phyloP scores from a whole-genome alignment of 2,113 vertebrate species.

The Macaca mulatta region DNA sequence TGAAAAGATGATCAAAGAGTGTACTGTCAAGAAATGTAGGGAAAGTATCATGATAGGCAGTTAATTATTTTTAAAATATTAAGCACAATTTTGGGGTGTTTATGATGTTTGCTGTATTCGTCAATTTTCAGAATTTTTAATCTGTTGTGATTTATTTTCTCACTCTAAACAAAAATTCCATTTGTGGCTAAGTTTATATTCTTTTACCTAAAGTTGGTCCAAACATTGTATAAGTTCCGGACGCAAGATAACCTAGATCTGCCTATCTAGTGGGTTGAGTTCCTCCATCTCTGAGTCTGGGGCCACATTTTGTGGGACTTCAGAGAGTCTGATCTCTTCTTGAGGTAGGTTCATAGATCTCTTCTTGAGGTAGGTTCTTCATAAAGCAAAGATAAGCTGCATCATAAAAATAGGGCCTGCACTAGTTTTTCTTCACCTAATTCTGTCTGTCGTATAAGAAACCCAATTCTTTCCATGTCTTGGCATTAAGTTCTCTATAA shows the following conservation, averaged over 20 bases:
- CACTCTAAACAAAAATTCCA: not conserved
- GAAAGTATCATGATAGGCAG: not conserved
- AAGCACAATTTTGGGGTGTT: not conserved
- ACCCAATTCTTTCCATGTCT: not conserved
- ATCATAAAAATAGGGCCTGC: not conserved
- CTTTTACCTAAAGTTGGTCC: not conserved
- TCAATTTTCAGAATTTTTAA: not conserved
- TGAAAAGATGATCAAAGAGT: not conserved
- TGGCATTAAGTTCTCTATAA: not conserved
- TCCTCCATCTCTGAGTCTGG: not conserved
- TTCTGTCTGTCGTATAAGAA: not conserved
- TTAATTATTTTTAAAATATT: not conserved
- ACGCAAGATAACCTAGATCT: not conserved
- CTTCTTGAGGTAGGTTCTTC: not conserved
- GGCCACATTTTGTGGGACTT: not conserved
- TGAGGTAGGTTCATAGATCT: not conserved
- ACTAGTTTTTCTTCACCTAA: not conserved
- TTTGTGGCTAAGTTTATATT: not conserved
- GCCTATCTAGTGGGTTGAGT: not conserved
- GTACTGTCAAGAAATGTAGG: not conserved
- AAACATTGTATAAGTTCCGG: not conserved
- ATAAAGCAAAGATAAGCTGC: not conserved
- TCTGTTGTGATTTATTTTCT: not conserved
- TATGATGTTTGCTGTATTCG: not conserved
- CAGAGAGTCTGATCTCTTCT: not conserved